Conservation (phyloP, 2,888 invertebrate genomes). For the Chloroclysta siterata region DNA sequence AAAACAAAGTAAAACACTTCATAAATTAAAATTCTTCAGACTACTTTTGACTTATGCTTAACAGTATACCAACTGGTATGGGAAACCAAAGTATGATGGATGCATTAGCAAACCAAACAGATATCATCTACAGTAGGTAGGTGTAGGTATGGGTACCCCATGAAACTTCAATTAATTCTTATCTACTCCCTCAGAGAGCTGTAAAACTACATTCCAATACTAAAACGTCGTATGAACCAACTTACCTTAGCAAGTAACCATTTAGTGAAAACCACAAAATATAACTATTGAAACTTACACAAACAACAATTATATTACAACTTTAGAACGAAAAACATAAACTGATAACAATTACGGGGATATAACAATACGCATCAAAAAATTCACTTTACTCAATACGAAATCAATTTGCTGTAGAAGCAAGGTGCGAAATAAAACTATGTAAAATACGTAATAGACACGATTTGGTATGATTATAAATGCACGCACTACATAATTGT, state of each 20-base stretch:
- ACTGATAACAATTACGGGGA: constrained; percentile 48
- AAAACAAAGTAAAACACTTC: no score
- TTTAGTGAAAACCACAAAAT: constrained; percentile 44
- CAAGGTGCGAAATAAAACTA: constrained; percentile 57
- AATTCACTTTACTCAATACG: constrained; percentile 39
- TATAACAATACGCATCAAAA: constrained; percentile 45
- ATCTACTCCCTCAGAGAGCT: constrained; percentile 39
- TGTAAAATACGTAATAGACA: constrained; percentile 64
- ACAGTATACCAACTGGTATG: background rate
- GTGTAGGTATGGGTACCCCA: constrained; percentile 33
- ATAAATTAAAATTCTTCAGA: no score
- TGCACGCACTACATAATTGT: constrained; percentile 75
- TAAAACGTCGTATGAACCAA: constrained; percentile 34
- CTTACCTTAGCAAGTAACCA: constrained; percentile 47
- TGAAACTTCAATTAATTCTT: constrained; percentile 40
- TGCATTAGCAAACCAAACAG: background rate
- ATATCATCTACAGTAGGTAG: background rate
- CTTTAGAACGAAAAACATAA: constrained; percentile 48
- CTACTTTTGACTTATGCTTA: background rate
- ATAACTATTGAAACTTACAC: constrained; percentile 54
- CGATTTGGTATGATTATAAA: constrained; percentile 63
- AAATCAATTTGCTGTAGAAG: constrained; percentile 45
- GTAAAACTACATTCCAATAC: constrained; percentile 34
- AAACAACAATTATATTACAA: constrained; percentile 57
- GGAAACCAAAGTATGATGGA: background rate